phyloP scores from a whole-genome alignment of 1,140 invertebrate genomes.

The Drosophila sturtevanti region DNA sequence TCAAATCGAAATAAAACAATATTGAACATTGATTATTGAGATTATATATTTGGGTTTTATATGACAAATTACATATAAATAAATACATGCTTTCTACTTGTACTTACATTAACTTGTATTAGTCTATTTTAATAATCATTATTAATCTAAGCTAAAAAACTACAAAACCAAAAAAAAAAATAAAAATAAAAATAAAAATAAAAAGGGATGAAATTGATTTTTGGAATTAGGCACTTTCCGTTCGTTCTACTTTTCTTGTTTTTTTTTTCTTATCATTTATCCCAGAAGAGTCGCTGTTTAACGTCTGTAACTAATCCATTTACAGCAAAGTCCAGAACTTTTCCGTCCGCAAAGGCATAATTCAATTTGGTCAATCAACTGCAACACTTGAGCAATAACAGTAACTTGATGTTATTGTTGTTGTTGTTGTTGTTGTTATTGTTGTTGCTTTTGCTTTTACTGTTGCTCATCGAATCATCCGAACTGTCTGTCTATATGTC shows the following conservation, averaged over 20 bases:
- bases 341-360: slow-evolving; percentile 49
- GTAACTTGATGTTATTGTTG: slow-evolving; percentile 13
- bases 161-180: no score
- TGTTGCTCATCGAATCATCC: background rate
- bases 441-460: background rate
- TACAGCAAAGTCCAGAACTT: slow-evolving; percentile 16
- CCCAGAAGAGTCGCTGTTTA: background rate
- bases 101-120: no score
- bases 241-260: background rate
- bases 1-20: background rate
- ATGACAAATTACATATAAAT: no score
- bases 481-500: background rate
- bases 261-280: background rate
- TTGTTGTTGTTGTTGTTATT: background rate
- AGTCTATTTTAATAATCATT: no score
- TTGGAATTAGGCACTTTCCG: background rate
- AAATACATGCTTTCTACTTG: no score
- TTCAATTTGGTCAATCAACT: slow-evolving; percentile 66
- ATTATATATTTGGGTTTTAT: no score
- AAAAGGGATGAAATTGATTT: background rate
- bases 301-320: slow-evolving; percentile 13
- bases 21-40: no score
- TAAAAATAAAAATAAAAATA: no score
- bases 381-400: slow-evolving; percentile 19
- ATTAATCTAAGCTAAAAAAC: no score